Conservation (phyloP, 2,113 vertebrate species). For the Phaethon lepturus region DNA sequence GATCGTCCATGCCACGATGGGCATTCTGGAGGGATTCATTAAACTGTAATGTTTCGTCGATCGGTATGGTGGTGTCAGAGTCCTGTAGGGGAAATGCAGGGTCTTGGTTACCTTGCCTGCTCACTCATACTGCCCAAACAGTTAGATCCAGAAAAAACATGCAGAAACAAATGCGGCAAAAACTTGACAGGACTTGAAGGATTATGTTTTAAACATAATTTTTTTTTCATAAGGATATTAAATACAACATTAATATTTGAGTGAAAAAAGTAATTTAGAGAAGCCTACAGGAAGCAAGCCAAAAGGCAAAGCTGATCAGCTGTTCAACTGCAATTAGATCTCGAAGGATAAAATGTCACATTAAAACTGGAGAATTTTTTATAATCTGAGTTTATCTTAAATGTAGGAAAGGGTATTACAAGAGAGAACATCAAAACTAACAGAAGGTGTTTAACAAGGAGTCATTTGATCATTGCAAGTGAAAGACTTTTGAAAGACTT, state of each 20-base stretch:
- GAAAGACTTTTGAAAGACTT: neutral
- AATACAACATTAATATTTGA: neutral
- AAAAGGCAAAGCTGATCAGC: neutral
- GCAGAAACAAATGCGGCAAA: neutral
- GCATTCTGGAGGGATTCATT: conserved; percentile 90
- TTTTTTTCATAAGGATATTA: neutral
- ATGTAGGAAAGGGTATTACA: neutral
- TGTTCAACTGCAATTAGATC: neutral
- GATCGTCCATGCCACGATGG: conserved; percentile 94
- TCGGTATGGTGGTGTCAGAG: conserved; percentile 94
- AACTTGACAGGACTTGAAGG: neutral
- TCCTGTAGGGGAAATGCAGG: conserved; percentile 84
- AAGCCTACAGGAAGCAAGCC: neutral
- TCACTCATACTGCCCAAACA: neutral
- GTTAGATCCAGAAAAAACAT: neutral
- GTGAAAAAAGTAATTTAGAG: neutral
- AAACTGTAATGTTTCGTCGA: conserved; percentile 94
- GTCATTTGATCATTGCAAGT: neutral
- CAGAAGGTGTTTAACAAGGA: neutral
- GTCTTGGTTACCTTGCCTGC: conserved; percentile 61
- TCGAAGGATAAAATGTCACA: neutral
- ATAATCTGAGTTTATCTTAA: neutral
- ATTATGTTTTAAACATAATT: neutral
- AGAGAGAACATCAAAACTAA: neutral
- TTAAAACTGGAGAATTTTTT: neutral